Percentiles rank a stretch among this genome's conserved stretches.
These are phyloP conservation scores for Oryzias sinensis DNA, from an alignment of 2,797 vertebrate genomes.

Conservation along the genomic window DNA sequence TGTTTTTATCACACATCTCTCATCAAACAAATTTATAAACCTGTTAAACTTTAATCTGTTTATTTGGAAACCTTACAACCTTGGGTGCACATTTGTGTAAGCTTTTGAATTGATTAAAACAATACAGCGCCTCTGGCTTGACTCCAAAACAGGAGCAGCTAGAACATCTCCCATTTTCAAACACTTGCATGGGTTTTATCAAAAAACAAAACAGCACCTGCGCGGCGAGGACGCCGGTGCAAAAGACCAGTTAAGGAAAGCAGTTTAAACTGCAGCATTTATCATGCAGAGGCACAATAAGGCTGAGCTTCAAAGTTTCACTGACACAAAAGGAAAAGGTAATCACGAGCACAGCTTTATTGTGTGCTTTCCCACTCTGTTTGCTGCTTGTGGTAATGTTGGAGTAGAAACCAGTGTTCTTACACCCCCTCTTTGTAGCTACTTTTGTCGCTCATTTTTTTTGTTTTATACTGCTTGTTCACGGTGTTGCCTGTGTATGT, in stretches of 20 bases:
- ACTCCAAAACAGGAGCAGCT: neutral
- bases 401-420: conserved; percentile 1
- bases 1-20: no score
- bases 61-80: no score
- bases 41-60: no score
- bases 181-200: neutral
- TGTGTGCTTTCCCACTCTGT: conserved; percentile 24
- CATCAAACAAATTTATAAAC: no score
- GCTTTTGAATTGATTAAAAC: no score
- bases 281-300: conserved; percentile 52
- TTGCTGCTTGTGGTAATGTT: neutral
- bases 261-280: conserved; percentile 40
- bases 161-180: no score
- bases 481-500: conserved; percentile 2
- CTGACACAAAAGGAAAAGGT: conserved; percentile 28
- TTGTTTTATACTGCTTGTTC: neutral
- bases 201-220: neutral
- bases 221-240: neutral
- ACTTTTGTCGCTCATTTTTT: neutral
- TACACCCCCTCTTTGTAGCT: neutral
- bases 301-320: conserved; percentile 24
- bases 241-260: conserved; percentile 16
- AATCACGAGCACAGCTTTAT: conserved; percentile 20
- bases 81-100: no score
- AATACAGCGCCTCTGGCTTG: neutral